These are phyloP conservation scores for Drosophila kohkoa DNA, from an alignment of 1,140 invertebrate genomes.

Conservation along the genomic window DNA sequence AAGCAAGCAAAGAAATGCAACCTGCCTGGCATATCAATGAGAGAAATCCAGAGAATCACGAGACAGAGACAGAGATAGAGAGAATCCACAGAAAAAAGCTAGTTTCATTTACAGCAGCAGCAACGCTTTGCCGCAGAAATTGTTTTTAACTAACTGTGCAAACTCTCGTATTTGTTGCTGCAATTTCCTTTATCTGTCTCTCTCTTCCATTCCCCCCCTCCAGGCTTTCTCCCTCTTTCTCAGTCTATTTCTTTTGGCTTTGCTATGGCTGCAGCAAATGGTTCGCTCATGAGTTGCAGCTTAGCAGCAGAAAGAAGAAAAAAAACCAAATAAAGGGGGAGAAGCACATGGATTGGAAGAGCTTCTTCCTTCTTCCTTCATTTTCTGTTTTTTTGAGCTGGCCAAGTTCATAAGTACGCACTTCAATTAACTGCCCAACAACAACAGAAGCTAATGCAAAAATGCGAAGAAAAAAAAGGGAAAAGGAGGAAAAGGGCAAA, in stretches of 20 bases:
- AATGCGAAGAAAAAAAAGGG: background rate
- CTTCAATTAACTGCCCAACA: constrained; percentile 48
- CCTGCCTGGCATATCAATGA: constrained; percentile 43
- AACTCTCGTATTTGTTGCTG: constrained; percentile 21
- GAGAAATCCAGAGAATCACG: constrained; percentile 8
- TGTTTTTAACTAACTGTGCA: constrained; percentile 30
- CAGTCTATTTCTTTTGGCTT: background rate
- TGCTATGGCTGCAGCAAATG: constrained; percentile 35
- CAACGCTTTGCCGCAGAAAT: background rate
- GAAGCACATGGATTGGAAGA: background rate
- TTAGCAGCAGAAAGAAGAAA: constrained; percentile 20
- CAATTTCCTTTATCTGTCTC: constrained; percentile 1
- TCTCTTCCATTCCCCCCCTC: background rate
- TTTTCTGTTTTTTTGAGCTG: background rate
- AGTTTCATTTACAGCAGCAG: constrained; percentile 36
- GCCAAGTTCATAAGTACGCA: constrained; percentile 48
- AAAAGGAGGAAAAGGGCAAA: constrained; percentile 21
- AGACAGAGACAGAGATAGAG: background rate
- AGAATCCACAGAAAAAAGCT: constrained; percentile 5
- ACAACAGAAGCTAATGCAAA: background rate
- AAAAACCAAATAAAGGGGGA: background rate
- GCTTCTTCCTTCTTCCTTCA: constrained; percentile 3
- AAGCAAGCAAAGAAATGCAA: background rate
- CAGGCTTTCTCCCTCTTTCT: background rate
- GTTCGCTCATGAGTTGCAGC: constrained; percentile 38